These are phyloP conservation scores for Nilaparvata lugens DNA, from an alignment of 1,140 invertebrate species.

Conservation along the genomic window DNA sequence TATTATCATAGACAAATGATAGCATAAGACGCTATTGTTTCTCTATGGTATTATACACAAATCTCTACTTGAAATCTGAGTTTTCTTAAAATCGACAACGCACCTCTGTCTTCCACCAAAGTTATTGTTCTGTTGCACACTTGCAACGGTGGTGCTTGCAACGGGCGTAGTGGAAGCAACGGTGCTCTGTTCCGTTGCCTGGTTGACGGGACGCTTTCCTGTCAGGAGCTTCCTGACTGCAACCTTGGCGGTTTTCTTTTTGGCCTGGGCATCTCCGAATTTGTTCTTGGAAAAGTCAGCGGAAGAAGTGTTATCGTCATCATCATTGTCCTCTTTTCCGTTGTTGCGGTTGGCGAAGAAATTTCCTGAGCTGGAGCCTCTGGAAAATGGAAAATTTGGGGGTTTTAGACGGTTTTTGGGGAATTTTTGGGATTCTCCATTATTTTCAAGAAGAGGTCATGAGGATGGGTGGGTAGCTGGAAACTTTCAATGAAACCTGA, in stretches of 20 bases:
- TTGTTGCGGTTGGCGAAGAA: slow-evolving; percentile 54
- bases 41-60: no score
- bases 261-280: slow-evolving; percentile 9
- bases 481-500: no score
- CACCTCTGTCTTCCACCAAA: no score
- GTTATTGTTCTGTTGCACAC: slow-evolving; percentile 5
- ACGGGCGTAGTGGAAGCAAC: background rate
- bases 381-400: slow-evolving; percentile 15
- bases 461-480: no score
- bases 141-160: slow-evolving; percentile 8
- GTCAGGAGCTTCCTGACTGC: slow-evolving; percentile 23
- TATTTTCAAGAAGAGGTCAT: no score
- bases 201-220: slow-evolving; percentile 18
- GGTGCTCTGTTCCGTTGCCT: slow-evolving; percentile 1
- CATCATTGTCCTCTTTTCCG: slow-evolving; percentile 46
- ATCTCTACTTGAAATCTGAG: no score
- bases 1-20: no score
- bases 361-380: slow-evolving; percentile 53
- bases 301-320: slow-evolving; percentile 39
- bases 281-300: slow-evolving; percentile 35
- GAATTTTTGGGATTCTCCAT: no score
- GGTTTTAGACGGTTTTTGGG: no score
- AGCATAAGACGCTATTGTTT: no score
- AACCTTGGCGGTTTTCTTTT: slow-evolving; percentile 20
- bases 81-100: no score